phyloP scores from a whole-genome alignment of 1,140 invertebrate genomes.

The Glossosoma conforme region DNA sequence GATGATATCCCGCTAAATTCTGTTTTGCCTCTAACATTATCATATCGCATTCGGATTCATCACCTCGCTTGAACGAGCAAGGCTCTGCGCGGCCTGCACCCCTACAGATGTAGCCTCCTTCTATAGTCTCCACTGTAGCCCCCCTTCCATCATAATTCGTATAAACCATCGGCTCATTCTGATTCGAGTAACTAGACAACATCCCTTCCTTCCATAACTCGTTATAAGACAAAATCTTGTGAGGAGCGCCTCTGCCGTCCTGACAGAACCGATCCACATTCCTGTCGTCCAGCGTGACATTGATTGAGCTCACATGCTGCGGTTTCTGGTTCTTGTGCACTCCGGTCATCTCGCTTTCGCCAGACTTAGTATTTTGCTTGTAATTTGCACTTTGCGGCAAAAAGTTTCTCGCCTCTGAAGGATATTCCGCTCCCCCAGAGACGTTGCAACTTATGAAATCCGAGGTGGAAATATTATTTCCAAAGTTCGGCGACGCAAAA shows the following conservation, averaged over 20 bases:
- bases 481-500: slow-evolving; percentile 40
- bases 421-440: slow-evolving; percentile 22
- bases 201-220: slow-evolving; percentile 25
- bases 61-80: slow-evolving; percentile 36
- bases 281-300: slow-evolving; percentile 17
- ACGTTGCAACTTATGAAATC: slow-evolving; percentile 26
- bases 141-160: slow-evolving; percentile 21
- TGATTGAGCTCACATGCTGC: slow-evolving; percentile 12
- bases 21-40: slow-evolving; percentile 36
- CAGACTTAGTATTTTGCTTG: background rate
- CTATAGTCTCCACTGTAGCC: slow-evolving; percentile 24
- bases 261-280: slow-evolving; percentile 12
- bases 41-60: slow-evolving; percentile 37
- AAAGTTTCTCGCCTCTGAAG: slow-evolving; percentile 17
- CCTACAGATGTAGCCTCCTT: slow-evolving; percentile 21
- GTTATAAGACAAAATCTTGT: slow-evolving; percentile 26
- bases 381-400: slow-evolving; percentile 11
- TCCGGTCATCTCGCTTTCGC: slow-evolving; percentile 12
- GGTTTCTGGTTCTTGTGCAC: slow-evolving; percentile 8
- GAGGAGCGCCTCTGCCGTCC: slow-evolving; percentile 4
- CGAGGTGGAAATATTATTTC: slow-evolving; percentile 33
- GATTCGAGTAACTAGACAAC: slow-evolving; percentile 18
- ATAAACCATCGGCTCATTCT: slow-evolving; percentile 21
- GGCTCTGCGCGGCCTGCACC: slow-evolving; percentile 37
- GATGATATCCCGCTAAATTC: slow-evolving; percentile 35